phyloP scores from a whole-genome alignment of 2,797 vertebrate genomes.

The Phylloscopus collybita region DNA sequence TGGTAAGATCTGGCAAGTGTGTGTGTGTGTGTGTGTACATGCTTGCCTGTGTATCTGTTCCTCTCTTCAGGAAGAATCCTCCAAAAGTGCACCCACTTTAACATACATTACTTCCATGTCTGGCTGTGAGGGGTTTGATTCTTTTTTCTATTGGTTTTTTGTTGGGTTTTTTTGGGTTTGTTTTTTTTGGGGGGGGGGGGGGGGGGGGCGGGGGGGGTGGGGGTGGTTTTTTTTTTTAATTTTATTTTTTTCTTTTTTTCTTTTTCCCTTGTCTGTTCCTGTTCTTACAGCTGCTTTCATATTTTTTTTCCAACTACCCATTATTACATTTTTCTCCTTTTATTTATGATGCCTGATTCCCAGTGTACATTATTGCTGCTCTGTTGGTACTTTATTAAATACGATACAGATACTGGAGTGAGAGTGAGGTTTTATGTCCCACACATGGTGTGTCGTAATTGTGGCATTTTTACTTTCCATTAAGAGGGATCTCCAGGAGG shows the following conservation, averaged over 20 bases:
- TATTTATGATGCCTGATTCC: slow-evolving; percentile 64
- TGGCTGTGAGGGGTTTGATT: not conserved
- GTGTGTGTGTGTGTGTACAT: not conserved
- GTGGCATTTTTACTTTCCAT: slow-evolving; percentile 77
- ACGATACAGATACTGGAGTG: slow-evolving; percentile 53
- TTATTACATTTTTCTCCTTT: slow-evolving; percentile 65
- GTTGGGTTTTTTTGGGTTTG: too few species aligned
- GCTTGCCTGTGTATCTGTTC: not conserved
- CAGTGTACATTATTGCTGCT: slow-evolving; percentile 67
- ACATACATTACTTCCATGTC: not conserved
- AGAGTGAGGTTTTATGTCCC: slow-evolving; percentile 70
- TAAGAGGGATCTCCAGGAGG: slow-evolving; percentile 70
- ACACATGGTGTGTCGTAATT: slow-evolving; percentile 75
- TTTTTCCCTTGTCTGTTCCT: not conserved
- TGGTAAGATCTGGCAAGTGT: slow-evolving; percentile 34
- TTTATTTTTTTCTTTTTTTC: too few species aligned
- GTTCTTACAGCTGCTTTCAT: slow-evolving; percentile 46
- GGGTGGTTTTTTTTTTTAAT: too few species aligned
- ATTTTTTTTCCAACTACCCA: slow-evolving; percentile 43
- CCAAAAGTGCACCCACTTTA: slow-evolving; percentile 15
- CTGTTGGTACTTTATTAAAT: slow-evolving; percentile 76
- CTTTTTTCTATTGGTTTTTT: not conserved
- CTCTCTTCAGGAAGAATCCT: not conserved
- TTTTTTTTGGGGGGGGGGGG: too few species aligned
- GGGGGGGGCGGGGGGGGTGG: too few species aligned